phyloP scores from a whole-genome alignment of 1,140 invertebrate genomes.

The Teleogryllus occipitalis region DNA sequence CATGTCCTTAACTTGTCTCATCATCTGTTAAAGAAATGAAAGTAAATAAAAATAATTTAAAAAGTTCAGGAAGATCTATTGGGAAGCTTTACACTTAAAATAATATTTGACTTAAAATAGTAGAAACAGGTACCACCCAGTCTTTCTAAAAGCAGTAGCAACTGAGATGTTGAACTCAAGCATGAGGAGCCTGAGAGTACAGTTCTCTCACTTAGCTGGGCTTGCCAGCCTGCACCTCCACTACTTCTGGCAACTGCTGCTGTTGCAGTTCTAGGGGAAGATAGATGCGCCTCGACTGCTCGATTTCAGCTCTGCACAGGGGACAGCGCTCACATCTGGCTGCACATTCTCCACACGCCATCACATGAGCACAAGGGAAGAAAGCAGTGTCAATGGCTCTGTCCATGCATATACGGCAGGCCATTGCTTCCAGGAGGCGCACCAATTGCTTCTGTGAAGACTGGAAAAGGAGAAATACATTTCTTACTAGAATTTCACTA shows the following conservation, averaged over 20 bases:
- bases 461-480: background rate
- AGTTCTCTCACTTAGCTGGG: background rate
- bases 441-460: slow-evolving; percentile 41
- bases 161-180: background rate
- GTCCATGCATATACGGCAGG: slow-evolving; percentile 79
- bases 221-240: background rate
- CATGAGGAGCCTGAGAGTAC: background rate
- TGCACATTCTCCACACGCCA: slow-evolving; percentile 64
- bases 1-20: background rate
- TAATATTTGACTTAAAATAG: background rate
- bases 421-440: slow-evolving; percentile 58
- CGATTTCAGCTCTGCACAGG: slow-evolving; percentile 63
- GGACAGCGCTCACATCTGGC: slow-evolving; percentile 64
- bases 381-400: slow-evolving; percentile 67
- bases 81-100: background rate
- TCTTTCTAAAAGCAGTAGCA: background rate
- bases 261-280: slow-evolving; percentile 46
- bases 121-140: background rate
- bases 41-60: background rate
- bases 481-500: too few species aligned
- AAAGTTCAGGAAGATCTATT: background rate
- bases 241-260: background rate
- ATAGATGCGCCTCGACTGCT: slow-evolving; percentile 62
- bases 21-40: background rate
- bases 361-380: slow-evolving; percentile 73